phyloP scores from a whole-genome alignment of 2,888 invertebrate species.

The Meiosimyza decipiens region DNA sequence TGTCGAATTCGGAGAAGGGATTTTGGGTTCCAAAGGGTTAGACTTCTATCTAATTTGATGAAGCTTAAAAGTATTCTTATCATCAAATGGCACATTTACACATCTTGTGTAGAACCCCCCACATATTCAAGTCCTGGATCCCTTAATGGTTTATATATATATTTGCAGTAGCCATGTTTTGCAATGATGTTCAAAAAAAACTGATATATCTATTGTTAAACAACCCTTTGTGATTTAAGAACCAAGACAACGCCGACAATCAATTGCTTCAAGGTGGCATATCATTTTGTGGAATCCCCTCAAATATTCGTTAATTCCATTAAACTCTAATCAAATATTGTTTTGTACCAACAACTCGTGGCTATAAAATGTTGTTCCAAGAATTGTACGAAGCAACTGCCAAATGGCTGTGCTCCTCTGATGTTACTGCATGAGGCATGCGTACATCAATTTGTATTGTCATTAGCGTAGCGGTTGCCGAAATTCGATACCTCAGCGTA shows the following conservation, averaged over 20 bases:
- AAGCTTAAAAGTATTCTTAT: too few relatives aligned
- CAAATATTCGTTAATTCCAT: slow-evolving; percentile 35
- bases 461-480: slow-evolving; percentile 37
- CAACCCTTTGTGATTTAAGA: too few relatives aligned
- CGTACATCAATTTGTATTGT: slow-evolving; percentile 41
- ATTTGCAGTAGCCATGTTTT: too few relatives aligned
- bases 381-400: slow-evolving; percentile 25
- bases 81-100: too few relatives aligned
- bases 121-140: too few relatives aligned
- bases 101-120: too few relatives aligned
- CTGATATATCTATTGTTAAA: too few relatives aligned
- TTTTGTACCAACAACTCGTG: neutral
- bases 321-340: slow-evolving; percentile 38
- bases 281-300: slow-evolving; percentile 10
- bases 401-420: slow-evolving; percentile 18
- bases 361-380: slow-evolving; percentile 26
- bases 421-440: neutral
- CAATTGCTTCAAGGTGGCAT: slow-evolving; percentile 41
- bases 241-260: slow-evolving; percentile 8
- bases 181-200: too few relatives aligned
- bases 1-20: too few relatives aligned
- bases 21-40: too few relatives aligned
- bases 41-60: too few relatives aligned
- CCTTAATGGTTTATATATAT: too few relatives aligned
- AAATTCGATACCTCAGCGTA: slow-evolving; percentile 25